Conservation (phyloP, 2,888 invertebrate species). For the Macrosoma leucophasiata region DNA sequence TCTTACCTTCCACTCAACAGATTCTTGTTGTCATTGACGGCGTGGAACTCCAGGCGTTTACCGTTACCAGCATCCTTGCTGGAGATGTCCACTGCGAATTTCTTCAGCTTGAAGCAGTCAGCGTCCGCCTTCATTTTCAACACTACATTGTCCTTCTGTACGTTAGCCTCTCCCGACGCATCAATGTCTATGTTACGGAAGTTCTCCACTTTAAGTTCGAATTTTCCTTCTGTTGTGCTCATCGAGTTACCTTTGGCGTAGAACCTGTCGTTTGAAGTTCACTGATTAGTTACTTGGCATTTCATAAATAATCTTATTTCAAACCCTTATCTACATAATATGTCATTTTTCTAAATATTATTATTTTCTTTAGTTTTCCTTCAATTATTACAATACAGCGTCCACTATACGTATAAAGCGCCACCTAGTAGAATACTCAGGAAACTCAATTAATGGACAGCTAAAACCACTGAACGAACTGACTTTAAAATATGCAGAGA, state of each 20-base stretch:
- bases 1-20: conserved; percentile 81
- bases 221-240: conserved; percentile 75
- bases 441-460: no score
- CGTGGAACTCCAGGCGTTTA: conserved; percentile 78
- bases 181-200: conserved; percentile 71
- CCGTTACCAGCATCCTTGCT: conserved; percentile 77
- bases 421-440: no score
- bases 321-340: no score
- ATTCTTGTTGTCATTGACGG: conserved; percentile 79
- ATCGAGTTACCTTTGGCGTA: conserved; percentile 54
- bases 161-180: conserved; percentile 68
- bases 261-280: no score
- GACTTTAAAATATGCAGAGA: no score
- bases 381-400: no score
- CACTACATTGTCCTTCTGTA: conserved; percentile 79
- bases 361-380: no score
- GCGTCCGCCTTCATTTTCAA: conserved; percentile 78
- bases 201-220: conserved; percentile 73
- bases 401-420: no score
- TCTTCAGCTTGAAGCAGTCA: conserved; percentile 78
- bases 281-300: no score
- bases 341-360: no score
- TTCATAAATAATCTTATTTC: no score
- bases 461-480: no score
- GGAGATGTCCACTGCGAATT: conserved; percentile 78